These are phyloP conservation scores for Amphipoea lucens DNA, from an alignment of 2,888 invertebrate genomes.

Conservation along the genomic window DNA sequence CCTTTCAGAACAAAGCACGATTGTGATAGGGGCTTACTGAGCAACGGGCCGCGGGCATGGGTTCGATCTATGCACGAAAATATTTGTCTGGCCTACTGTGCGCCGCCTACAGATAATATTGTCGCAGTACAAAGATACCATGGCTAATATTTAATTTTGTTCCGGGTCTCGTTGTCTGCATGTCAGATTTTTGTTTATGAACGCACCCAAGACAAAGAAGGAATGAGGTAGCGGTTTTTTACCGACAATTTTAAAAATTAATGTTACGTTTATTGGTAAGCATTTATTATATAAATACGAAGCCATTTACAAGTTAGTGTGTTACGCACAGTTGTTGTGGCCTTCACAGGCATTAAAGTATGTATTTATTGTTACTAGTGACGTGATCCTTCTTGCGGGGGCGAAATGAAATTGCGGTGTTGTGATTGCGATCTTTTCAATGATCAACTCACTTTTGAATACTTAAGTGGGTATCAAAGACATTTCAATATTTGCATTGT, in stretches of 20 bases:
- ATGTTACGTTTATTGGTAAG: conserved; percentile 41
- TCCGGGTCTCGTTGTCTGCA: conserved; percentile 44
- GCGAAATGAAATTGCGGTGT: conserved; percentile 84
- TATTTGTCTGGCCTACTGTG: conserved; percentile 47
- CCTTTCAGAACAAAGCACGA: conserved; percentile 10
- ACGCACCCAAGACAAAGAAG: conserved; percentile 39
- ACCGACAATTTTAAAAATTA: neutral
- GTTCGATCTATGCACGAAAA: conserved; percentile 29
- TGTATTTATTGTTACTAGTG: conserved; percentile 76
- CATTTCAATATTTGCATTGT: conserved; percentile 70
- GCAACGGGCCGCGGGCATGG: neutral
- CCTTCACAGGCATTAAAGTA: conserved; percentile 72
- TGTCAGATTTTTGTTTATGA: conserved; percentile 26
- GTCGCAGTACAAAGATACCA: conserved; percentile 28
- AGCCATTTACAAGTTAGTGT: conserved; percentile 43
- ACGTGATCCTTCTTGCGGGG: conserved; percentile 82
- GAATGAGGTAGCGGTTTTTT: conserved; percentile 27
- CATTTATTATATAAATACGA: conserved; percentile 43
- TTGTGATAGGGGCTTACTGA: neutral
- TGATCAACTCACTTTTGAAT: conserved; percentile 78
- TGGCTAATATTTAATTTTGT: conserved; percentile 37
- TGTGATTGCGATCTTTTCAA: conserved; percentile 83
- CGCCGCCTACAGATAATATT: conserved; percentile 42
- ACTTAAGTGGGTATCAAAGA: conserved; percentile 74
- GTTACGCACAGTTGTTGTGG: conserved; percentile 64